A percentile compares a stretch with the other conserved stretches of the same genome.
Conservation (phyloP, 2,888 invertebrate species). For the Netelia melanura region DNA sequence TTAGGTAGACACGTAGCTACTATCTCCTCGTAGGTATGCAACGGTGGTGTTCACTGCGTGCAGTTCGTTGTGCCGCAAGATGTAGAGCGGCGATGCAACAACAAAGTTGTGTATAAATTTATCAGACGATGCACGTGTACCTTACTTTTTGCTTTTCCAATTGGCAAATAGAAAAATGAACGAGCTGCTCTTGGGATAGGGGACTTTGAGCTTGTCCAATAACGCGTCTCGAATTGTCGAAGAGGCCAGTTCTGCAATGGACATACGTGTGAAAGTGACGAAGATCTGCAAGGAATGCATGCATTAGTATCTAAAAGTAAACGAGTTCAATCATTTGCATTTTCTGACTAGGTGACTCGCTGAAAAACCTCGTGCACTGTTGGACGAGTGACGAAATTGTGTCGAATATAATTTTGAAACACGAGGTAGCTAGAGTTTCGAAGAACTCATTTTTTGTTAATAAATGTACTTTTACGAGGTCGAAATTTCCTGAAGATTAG, state of each 20-base stretch:
- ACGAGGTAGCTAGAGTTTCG: not conserved
- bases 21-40: conserved; percentile 43
- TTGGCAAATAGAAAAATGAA: conserved; percentile 52
- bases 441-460: not conserved
- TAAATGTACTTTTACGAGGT: too few species aligned
- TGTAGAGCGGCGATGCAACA: conserved; percentile 48
- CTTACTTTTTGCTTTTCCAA: conserved; percentile 56
- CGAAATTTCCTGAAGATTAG: too few species aligned
- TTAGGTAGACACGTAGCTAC: conserved; percentile 25
- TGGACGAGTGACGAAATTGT: conserved; percentile 51
- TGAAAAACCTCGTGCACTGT: conserved; percentile 25
- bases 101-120: conserved; percentile 31
- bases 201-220: conserved; percentile 46
- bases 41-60: not conserved
- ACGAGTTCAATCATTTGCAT: conserved; percentile 48
- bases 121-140: conserved; percentile 16
- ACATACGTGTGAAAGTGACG: conserved; percentile 64
- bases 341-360: conserved; percentile 3
- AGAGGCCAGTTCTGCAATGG: not conserved
- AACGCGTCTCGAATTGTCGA: conserved; percentile 17
- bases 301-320: conserved; percentile 35
- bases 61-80: conserved; percentile 44
- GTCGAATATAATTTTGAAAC: conserved; percentile 1
- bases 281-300: conserved; percentile 61
- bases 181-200: conserved; percentile 6